Evolutionary conservation across 2,797 vertebrate genomes (phyloP).

Genomic region (Notolepis coatsorum): DNA sequence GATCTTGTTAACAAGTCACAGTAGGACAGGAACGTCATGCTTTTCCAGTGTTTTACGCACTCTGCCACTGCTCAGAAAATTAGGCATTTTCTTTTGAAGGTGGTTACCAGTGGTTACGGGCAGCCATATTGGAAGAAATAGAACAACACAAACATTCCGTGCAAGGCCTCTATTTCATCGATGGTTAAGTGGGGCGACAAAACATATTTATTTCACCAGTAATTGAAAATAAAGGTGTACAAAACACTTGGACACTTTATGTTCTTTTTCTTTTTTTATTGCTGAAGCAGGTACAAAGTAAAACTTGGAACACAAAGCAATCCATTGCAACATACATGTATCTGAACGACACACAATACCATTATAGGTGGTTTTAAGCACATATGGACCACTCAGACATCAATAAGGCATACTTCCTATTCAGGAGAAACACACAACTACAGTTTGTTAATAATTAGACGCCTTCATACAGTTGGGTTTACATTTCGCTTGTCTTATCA

Average conservation of each 20-base stretch:
- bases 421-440: conserved; percentile 15
- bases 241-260: background rate
- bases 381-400: background rate
- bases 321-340: conserved; percentile 60
- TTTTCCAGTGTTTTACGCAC: too few species aligned
- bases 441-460: conserved; percentile 40
- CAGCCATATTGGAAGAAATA: too few species aligned
- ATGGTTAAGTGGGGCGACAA: conserved; percentile 18
- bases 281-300: conserved; percentile 85
- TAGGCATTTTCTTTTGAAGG: too few species aligned
- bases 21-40: too few species aligned
- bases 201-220: background rate
- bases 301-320: conserved; percentile 77
- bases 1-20: too few species aligned
- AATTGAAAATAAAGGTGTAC: conserved; percentile 22
- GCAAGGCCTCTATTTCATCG: too few species aligned
- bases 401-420: background rate
- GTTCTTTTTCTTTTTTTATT: conserved; percentile 77
- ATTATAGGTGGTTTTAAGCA: conserved; percentile 23
- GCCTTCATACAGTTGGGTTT: conserved; percentile 14
- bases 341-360: conserved; percentile 66
- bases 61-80: too few species aligned
- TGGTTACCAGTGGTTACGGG: too few species aligned
- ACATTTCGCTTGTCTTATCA: background rate
- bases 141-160: too few species aligned